Conservation (phyloP, 2,888 invertebrate species). For the Drosophila rubida region DNA sequence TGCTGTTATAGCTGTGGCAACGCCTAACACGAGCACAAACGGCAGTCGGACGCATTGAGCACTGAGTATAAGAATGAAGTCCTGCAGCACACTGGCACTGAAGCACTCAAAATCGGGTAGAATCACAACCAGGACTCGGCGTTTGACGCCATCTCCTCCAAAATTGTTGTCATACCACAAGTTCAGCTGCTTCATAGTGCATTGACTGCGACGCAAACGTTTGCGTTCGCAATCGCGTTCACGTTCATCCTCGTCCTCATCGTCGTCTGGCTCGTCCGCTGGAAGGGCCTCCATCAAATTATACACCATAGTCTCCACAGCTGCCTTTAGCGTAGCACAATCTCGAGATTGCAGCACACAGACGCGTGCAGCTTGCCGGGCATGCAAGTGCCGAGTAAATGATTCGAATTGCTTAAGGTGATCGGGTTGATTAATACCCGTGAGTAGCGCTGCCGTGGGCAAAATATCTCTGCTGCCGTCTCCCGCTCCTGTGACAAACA, state of each 20-base stretch:
- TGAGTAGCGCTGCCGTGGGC: constrained; percentile 87
- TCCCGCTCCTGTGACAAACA: constrained; percentile 86
- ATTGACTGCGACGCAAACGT: constrained; percentile 87
- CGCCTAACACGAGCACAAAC: constrained; percentile 92
- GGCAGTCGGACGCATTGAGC: constrained; percentile 89
- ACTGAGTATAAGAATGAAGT: constrained; percentile 93
- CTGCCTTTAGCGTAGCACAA: constrained; percentile 89
- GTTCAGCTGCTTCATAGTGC: constrained; percentile 88
- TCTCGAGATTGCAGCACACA: constrained; percentile 91
- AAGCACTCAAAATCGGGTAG: constrained; percentile 95
- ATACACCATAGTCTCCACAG: constrained; percentile 90
- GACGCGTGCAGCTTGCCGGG: constrained; percentile 89
- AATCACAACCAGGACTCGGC: constrained; percentile 89
- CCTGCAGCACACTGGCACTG: constrained; percentile 89
- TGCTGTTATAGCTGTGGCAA: constrained; percentile 93
- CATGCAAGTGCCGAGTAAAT: constrained; percentile 88
- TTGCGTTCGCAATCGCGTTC: constrained; percentile 82
- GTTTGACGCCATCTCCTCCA: constrained; percentile 34
- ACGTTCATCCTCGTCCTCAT: constrained; percentile 48
- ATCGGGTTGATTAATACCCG: constrained; percentile 94
- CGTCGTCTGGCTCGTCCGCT: constrained; percentile 1
- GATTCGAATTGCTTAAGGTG: constrained; percentile 91
- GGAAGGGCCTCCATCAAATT: constrained; percentile 87
- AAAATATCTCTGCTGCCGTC: constrained; percentile 84
- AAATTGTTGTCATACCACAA: constrained; percentile 78